These are phyloP conservation scores for Sebastolobus altivelis DNA, from an alignment of 2,797 vertebrate genomes.

Conservation along the genomic window DNA sequence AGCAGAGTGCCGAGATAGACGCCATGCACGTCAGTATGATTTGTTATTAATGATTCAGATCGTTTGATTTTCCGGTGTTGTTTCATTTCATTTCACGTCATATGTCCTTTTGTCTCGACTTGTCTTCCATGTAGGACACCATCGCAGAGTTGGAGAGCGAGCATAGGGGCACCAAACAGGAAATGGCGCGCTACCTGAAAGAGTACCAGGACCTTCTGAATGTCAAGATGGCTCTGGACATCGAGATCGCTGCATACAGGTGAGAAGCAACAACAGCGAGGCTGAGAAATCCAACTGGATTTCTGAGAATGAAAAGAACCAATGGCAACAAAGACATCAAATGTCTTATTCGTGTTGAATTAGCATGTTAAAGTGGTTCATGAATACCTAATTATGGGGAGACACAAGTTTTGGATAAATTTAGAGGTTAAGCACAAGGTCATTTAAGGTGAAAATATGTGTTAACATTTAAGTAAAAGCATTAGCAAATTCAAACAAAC, in stretches of 20 bases:
- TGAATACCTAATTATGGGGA: not conserved
- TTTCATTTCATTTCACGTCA: not conserved
- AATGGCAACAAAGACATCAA: not conserved
- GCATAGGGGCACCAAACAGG: constrained; percentile 93
- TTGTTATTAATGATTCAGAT: not conserved
- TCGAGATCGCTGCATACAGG: constrained; percentile 99
- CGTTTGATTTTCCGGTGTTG: not conserved
- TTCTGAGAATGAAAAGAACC: not conserved
- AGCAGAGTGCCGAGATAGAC: constrained; percentile 91
- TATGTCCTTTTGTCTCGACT: not conserved
- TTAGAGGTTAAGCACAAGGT: not conserved
- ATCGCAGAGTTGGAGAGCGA: constrained; percentile 94
- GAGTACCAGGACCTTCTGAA: constrained; percentile 97
- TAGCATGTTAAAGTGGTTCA: not conserved
- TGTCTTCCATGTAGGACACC: constrained; percentile 85
- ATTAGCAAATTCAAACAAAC: not conserved
- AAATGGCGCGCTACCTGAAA: constrained; percentile 95
- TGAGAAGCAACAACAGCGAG: constrained; percentile 59
- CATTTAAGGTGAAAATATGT: not conserved
- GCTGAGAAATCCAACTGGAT: not conserved
- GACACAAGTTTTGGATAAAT: not conserved
- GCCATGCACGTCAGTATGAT: constrained; percentile 89
- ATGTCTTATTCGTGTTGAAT: not conserved
- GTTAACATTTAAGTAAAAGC: not conserved
- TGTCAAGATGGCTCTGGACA: constrained; percentile 98